phyloP scores from a whole-genome alignment of 2,888 invertebrate species.

The Omphaloscelis lunosa region DNA sequence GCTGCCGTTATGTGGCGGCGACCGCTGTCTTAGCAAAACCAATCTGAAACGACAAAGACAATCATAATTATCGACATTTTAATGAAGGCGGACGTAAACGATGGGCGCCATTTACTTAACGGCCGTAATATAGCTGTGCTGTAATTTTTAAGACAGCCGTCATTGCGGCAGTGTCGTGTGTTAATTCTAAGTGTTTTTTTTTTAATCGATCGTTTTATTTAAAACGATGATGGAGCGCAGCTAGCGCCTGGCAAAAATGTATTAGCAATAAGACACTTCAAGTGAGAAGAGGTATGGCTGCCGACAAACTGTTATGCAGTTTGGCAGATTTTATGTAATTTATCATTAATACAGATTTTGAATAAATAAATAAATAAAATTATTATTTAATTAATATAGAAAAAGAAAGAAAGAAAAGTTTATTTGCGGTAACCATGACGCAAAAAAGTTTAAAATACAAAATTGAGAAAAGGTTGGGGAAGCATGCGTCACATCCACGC shows the following conservation, averaged over 20 bases:
- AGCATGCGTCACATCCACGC: too few species aligned
- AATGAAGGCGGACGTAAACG: neutral
- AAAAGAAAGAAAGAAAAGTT: too few species aligned
- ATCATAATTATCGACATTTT: neutral
- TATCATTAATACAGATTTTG: too few species aligned
- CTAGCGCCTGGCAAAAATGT: neutral
- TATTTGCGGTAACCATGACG: too few species aligned
- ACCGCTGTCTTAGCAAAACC: neutral
- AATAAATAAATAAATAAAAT: too few species aligned
- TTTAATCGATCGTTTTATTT: neutral
- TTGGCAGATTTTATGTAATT: too few species aligned
- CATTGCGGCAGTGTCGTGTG: neutral
- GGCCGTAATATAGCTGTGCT: neutral
- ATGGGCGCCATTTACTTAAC: neutral
- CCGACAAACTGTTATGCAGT: too few species aligned
- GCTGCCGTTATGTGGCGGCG: too few species aligned
- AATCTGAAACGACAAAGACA: neutral
- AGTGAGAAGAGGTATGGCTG: neutral
- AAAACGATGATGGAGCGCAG: too few species aligned
- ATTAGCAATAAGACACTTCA: neutral
- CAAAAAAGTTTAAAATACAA: too few species aligned
- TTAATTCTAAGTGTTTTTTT: neutral
- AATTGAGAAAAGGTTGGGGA: too few species aligned
- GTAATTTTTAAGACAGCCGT: neutral
- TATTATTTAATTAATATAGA: too few species aligned